phyloP scores from a whole-genome alignment of 2,113 vertebrate species.

The Etia nguti region DNA sequence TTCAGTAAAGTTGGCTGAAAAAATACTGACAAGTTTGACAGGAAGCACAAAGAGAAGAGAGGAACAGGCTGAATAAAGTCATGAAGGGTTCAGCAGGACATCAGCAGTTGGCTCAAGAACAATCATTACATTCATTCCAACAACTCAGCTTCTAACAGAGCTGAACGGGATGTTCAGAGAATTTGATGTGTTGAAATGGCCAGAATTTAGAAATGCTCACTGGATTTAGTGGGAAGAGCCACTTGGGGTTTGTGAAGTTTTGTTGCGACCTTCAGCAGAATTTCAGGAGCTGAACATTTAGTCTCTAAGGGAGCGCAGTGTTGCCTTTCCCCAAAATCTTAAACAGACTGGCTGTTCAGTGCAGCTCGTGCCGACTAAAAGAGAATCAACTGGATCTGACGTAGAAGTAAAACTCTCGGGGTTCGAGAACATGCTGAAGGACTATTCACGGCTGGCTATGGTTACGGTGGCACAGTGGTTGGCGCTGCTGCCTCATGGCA shows the following conservation, averaged over 20 bases:
- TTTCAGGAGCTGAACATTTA: neutral
- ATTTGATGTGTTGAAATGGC: neutral
- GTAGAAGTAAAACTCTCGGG: neutral
- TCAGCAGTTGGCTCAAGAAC: neutral
- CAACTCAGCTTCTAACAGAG: neutral
- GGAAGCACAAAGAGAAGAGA: neutral
- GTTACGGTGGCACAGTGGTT: neutral
- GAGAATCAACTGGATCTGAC: neutral
- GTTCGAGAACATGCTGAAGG: rapidly evolving
- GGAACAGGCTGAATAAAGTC: neutral
- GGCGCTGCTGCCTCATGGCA: too few relatives aligned
- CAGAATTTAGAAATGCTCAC: neutral
- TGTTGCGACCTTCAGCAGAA: rapidly evolving
- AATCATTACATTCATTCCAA: neutral
- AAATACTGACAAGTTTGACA: neutral
- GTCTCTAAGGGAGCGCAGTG: neutral
- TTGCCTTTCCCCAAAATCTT: neutral
- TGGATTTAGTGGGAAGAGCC: neutral
- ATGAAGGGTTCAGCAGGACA: neutral
- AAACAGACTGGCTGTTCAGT: neutral
- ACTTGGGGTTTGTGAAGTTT: neutral
- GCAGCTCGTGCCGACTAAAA: rapidly evolving
- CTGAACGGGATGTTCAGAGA: neutral
- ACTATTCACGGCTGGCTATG: neutral
- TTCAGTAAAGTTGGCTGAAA: neutral